A percentile compares a stretch with the other conserved stretches of the same genome.
phyloP scores from a whole-genome alignment of 2,797 vertebrate genomes.

The Heterohyrax brucei region DNA sequence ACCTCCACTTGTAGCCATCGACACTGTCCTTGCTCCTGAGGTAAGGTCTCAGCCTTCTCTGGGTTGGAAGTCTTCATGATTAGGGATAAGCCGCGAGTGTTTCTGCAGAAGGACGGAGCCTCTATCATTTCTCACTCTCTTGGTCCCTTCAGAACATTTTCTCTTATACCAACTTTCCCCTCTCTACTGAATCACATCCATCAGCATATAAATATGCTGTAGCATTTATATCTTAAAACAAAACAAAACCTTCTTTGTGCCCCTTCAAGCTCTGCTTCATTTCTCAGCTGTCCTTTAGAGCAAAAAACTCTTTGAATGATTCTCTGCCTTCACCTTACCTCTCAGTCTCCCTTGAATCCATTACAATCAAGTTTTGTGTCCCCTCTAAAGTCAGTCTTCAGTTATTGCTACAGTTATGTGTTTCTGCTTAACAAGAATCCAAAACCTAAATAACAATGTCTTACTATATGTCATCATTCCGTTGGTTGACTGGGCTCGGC shows the following conservation, averaged over 20 bases:
- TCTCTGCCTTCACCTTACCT: too few relatives aligned
- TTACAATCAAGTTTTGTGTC: neutral
- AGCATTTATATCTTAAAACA: neutral
- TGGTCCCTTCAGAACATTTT: neutral
- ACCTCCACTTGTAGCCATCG: neutral
- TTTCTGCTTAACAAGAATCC: too few relatives aligned
- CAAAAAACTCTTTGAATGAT: neutral
- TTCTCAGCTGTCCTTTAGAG: neutral
- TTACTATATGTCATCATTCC: neutral
- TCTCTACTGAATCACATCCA: neutral
- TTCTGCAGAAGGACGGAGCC: neutral
- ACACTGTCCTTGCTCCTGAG: too few relatives aligned
- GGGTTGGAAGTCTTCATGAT: rapidly evolving
- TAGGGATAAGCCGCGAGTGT: neutral
- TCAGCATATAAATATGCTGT: rapidly evolving
- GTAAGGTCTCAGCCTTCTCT: too few relatives aligned
- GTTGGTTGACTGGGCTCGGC: neutral
- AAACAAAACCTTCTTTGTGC: neutral
- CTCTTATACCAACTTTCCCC: neutral
- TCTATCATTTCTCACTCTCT: neutral
- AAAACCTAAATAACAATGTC: neutral
- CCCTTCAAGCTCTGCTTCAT: neutral
- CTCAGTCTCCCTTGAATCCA: neutral
- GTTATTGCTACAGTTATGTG: neutral
- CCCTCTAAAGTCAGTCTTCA: neutral